Base-by-base conservation (phyloP, 2,888 invertebrate species). In the Brachynemurus nebulosus region DNA sequence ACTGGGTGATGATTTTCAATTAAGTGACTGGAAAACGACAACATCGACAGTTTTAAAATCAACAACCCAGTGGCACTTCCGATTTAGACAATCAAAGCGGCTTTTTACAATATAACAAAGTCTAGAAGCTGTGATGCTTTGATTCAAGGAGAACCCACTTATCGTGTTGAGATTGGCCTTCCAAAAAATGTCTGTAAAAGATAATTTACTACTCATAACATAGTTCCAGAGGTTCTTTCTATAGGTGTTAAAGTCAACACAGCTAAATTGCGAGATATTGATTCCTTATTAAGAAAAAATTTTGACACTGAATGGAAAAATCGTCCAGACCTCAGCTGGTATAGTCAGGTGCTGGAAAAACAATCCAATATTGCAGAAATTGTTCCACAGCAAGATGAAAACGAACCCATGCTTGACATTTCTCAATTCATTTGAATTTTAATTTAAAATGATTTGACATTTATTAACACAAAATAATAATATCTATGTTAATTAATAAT, bases 11-110 rank as follows among this genome's bases (percentile, higher is more conserved):
- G 47, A 52, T 11, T 45, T 42, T 37, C 34, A 34, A 42, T 38
- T 47, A 16, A 39, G 35, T 42, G 47, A 52, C 21, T 50, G 48
- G 47, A 53, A 52, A 47, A 19, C 40, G 30, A 40, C 23, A 12
- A 30, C 39, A 9, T 6, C 12, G 12, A 23, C 37, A 4, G 12
- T 27, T 23, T 12, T 44, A 17, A 48, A 44, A 34, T 25, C 42
- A 9, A 37, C 45, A 9, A 37, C 45, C 8, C 27, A 25, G 18
- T 45, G 20, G 41, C 48, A 48, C 21, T 48, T 49, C 21, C 34
- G 43, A 27, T 45, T 48, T 40, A 23, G 37, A 16, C 14, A 19
- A 44, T 17, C 14, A n/a, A 48, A 48, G 40, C 30, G 48, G 18
- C 40, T 46, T 16, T 27, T 36, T n/a, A n/a, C n/a, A n/a, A n/a